phyloP scores from a whole-genome alignment of 2,113 vertebrate species.

The Cavia aperea region DNA sequence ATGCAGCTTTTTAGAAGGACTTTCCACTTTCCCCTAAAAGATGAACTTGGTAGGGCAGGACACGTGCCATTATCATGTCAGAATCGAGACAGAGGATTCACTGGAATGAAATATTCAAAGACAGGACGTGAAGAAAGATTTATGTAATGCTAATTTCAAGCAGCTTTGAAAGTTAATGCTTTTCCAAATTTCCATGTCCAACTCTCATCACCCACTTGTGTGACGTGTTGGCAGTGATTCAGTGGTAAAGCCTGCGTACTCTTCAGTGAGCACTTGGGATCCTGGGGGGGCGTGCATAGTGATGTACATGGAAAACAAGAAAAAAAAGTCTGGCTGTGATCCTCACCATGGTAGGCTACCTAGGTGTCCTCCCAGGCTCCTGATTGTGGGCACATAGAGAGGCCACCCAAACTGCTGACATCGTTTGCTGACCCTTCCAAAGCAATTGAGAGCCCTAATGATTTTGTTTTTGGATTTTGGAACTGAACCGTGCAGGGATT shows the following conservation, averaged over 20 bases:
- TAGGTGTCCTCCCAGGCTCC: constrained; percentile 53
- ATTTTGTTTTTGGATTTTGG: constrained; percentile 77
- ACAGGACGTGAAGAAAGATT: background rate
- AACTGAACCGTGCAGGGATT: constrained; percentile 72
- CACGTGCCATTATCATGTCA: background rate
- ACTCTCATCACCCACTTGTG: background rate
- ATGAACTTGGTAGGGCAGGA: background rate
- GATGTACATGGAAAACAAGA: background rate
- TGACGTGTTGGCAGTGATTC: background rate
- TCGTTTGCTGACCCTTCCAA: constrained; percentile 69
- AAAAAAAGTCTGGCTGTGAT: background rate
- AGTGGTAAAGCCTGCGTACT: background rate
- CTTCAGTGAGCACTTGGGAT: background rate
- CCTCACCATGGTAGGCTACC: constrained; percentile 18
- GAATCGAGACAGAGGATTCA: background rate
- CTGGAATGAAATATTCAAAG: background rate
- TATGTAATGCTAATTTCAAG: background rate
- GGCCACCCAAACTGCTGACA: constrained; percentile 77
- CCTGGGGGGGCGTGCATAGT: background rate
- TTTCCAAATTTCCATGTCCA: background rate
- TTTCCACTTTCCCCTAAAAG: background rate
- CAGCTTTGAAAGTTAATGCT: background rate
- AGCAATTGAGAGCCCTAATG: constrained; percentile 69
- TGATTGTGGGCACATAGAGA: constrained; percentile 4
- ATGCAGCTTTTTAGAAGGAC: background rate